A percentile compares a stretch with the other conserved stretches of the same genome.
Conservation (phyloP, 2,797 vertebrate species). For the Chloroceryle amazona region DNA sequence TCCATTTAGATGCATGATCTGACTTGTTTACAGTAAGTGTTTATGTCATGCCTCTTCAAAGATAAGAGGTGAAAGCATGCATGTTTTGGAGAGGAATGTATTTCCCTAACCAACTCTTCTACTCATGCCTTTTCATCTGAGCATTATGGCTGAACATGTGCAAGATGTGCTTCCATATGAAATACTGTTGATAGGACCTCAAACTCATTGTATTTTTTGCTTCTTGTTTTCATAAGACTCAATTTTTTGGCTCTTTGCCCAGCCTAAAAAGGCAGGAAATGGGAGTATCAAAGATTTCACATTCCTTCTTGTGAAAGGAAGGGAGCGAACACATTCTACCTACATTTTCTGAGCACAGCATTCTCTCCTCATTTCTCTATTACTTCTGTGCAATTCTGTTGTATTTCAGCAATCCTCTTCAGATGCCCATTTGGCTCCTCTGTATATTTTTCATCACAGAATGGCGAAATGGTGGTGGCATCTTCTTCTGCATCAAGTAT, state of each 20-base stretch:
- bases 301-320: slow-evolving; percentile 61
- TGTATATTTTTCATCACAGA: background rate
- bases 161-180: background rate
- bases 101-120: background rate
- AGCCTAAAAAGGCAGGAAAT: slow-evolving; percentile 24
- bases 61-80: background rate
- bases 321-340: background rate
- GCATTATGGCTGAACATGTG: background rate
- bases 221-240: slow-evolving; percentile 7
- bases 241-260: background rate
- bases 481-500: background rate
- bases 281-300: slow-evolving; percentile 53
- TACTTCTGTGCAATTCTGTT: background rate
- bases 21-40: background rate
- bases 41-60: background rate
- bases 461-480: background rate
- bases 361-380: background rate
- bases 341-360: background rate
- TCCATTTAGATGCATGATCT: background rate
- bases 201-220: slow-evolving; percentile 7
- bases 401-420: background rate
- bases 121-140: background rate
- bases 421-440: background rate
- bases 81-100: background rate
- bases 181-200: background rate